Base-by-base conservation (phyloP, 2,113 vertebrate species). In the Plecotus auritus region DNA sequence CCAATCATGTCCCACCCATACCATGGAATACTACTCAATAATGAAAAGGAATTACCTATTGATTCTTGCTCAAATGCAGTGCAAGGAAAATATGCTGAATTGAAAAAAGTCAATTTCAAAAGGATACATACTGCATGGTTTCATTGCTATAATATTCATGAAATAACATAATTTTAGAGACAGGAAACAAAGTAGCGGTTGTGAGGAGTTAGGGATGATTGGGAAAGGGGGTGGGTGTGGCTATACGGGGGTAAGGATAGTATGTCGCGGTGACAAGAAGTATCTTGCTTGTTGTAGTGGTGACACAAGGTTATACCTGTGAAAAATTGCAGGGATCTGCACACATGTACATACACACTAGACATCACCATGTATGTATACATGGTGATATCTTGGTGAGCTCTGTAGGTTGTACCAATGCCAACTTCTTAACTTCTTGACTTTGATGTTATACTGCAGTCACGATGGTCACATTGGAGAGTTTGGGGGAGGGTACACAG, bases 391-490 rank as follows among this genome's bases (percentile, higher is more conserved):
- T 42, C 37, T 37, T 51, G 7, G 20, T 54, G 18, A 56, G 17
- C 42, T 40, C 73, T 12, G 1, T 16, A 26, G 12, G 45, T 37
- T 20, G 14, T 37, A 51, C 8, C 2, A 5, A 5, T 0, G 23
- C 47, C 45, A 10, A 1, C 16, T 30, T 88, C 47, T 54, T 69
- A 10, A 1, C 16, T 30, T 88, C 47, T 54, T 69, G 54, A 45
- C 51, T 32, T 30, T 7, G 90, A 28, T 37, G 1, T 20, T 28
- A 5, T 20, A 2, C 35, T 16, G 0, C 1, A 28, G n/a, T 9
- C 14, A 42, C 42, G 32, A 5, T 42, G 18, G 40, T 66, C 47
- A 20, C 7, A 4, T 0, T n/a, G 28, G 35, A 20, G 18, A 11
- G 7, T 5, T 67, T n/a, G n/a, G 54, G 30, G 1, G 42, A 37